These are phyloP conservation scores for Artibeus jamaicensis DNA, from an alignment of 2,797 vertebrate genomes.

Conservation along the genomic window DNA sequence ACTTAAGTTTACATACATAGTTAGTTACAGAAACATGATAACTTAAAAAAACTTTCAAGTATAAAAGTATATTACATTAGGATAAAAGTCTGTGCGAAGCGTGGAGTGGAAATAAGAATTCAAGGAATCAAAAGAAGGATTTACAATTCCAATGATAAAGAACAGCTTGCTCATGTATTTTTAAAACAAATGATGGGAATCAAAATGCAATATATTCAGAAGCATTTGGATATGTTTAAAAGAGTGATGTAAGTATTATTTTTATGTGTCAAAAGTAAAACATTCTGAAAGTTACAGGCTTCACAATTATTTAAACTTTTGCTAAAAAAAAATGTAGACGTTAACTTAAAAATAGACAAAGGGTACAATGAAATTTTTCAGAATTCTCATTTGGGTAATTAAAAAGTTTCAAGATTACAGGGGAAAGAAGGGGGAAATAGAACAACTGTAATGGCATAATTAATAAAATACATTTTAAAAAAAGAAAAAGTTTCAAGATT, in stretches of 20 bases:
- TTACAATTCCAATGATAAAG: slow-evolving; percentile 15
- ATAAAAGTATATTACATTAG: background rate
- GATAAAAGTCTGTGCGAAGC: background rate
- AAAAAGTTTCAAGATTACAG: background rate
- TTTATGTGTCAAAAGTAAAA: background rate
- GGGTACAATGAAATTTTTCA: background rate
- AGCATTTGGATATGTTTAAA: background rate
- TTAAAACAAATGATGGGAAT: background rate
- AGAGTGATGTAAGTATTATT: background rate
- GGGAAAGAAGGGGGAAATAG: too few relatives aligned
- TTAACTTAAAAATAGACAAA: background rate
- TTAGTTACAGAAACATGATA: background rate
- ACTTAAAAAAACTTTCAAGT: background rate
- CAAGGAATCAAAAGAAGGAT: background rate
- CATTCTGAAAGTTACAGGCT: background rate
- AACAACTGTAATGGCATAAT: too few relatives aligned
- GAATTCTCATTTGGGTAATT: background rate
- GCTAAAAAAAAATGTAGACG: background rate
- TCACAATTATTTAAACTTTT: background rate
- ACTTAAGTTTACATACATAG: background rate
- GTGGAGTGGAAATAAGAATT: background rate
- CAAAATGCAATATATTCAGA: background rate
- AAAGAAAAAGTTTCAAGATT: background rate
- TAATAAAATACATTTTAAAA: too few relatives aligned
- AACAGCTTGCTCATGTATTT: slow-evolving; percentile 12